phyloP scores from a whole-genome alignment of 2,888 invertebrate species.

The Psococerastis gibbosa region DNA sequence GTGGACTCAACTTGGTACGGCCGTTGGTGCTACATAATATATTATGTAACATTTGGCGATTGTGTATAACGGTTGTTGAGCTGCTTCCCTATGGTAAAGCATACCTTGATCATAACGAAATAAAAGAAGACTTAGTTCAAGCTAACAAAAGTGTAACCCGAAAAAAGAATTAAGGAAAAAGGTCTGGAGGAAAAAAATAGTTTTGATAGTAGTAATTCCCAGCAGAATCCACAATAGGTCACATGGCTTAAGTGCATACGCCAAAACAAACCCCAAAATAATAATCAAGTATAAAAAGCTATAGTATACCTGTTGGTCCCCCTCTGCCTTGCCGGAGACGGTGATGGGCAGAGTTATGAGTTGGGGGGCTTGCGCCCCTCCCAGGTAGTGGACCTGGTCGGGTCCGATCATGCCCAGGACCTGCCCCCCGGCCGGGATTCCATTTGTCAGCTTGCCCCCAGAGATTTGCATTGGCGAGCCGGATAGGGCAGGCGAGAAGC shows the following conservation, averaged over 20 bases:
- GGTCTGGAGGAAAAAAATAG: no score
- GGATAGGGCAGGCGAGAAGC: slow-evolving; percentile 6
- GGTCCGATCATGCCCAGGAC: slow-evolving; percentile 46
- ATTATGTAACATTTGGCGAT: no score
- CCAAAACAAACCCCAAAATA: not conserved
- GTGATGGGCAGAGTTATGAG: slow-evolving; percentile 62
- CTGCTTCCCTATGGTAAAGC: no score
- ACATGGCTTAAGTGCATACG: slow-evolving; percentile 23
- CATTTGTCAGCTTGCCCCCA: slow-evolving; percentile 41
- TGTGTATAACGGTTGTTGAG: no score
- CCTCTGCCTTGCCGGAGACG: slow-evolving; percentile 51
- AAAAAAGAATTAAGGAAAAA: no score
- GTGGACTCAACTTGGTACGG: no score
- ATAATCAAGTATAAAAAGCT: slow-evolving; percentile 4
- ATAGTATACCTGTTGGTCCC: slow-evolving; percentile 4
- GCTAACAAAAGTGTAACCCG: no score
- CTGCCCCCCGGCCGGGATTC: slow-evolving; percentile 36
- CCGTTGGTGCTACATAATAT: no score
- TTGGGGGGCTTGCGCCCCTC: slow-evolving; percentile 35
- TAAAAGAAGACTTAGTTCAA: no score
- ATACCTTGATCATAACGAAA: no score
- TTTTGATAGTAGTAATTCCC: no score
- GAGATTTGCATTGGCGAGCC: slow-evolving; percentile 23
- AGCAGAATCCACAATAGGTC: no score
- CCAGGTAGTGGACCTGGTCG: slow-evolving; percentile 56